These are phyloP conservation scores for Bothrops jararaca DNA, from an alignment of 2,113 vertebrate species.

Conservation along the genomic window DNA sequence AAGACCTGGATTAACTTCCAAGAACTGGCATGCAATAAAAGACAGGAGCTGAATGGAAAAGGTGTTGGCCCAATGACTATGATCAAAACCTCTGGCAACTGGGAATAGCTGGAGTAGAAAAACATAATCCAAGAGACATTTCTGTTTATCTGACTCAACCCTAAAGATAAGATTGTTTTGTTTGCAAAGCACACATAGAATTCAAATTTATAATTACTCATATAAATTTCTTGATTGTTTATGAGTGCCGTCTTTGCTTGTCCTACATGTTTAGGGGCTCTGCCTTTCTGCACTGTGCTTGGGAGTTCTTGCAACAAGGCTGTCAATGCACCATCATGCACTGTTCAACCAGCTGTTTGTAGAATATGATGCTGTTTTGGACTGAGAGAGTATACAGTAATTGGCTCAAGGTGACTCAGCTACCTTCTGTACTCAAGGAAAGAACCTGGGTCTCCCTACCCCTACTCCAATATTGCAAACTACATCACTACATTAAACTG, in stretches of 20 bases:
- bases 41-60: background rate
- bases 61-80: background rate
- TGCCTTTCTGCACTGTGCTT: background rate
- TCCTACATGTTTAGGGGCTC: background rate
- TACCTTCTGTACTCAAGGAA: background rate
- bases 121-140: background rate
- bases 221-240: background rate
- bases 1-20: background rate
- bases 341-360: background rate
- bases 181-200: background rate
- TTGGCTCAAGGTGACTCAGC: background rate
- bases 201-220: background rate
- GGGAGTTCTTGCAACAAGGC: background rate
- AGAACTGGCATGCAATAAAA: background rate
- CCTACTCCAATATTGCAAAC: background rate
- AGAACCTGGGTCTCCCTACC: background rate
- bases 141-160: background rate
- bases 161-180: background rate
- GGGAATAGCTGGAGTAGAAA: background rate
- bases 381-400: background rate
- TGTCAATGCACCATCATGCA: background rate
- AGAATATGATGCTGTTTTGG: background rate
- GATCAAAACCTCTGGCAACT: background rate
- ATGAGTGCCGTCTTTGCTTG: background rate
- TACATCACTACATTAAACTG: background rate